A percentile compares a stretch with the other conserved stretches of the same genome.
phyloP scores from a whole-genome alignment of 2,113 vertebrate genomes.

The Bos indicus region DNA sequence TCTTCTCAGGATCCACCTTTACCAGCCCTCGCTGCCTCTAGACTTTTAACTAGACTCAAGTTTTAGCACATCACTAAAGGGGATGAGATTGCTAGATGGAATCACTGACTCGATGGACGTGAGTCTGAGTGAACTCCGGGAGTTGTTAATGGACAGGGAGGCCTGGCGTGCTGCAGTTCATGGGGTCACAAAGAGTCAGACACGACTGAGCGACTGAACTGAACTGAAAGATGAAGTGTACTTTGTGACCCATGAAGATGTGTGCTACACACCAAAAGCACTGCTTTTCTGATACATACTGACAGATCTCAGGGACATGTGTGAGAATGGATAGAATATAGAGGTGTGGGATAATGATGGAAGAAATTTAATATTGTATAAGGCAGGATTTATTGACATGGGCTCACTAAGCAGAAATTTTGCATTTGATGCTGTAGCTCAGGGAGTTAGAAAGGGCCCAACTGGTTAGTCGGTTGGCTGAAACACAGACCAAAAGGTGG shows the following conservation, averaged over 20 bases:
- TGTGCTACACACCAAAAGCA: background rate
- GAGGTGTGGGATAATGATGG: background rate
- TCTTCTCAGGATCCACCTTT: background rate
- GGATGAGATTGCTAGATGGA: too few species aligned
- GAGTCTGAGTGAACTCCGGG: too few species aligned
- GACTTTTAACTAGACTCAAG: background rate
- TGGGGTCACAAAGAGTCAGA: too few species aligned
- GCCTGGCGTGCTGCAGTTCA: too few species aligned
- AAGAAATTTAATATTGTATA: background rate
- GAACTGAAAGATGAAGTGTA: background rate
- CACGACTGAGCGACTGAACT: too few species aligned
- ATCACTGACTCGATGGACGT: too few species aligned
- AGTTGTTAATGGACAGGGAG: too few species aligned
- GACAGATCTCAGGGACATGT: background rate
- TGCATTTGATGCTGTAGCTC: background rate
- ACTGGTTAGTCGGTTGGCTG: background rate
- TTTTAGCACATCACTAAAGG: background rate
- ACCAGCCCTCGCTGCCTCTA: background rate
- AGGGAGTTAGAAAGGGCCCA: background rate
- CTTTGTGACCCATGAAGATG: background rate
- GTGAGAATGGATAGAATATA: background rate
- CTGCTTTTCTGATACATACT: background rate
- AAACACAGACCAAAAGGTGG: background rate
- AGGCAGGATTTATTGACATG: background rate
- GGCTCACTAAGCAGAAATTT: background rate